These are phyloP conservation scores for Tor tambroides DNA, from an alignment of 2,113 vertebrate genomes.

Conservation along the genomic window DNA sequence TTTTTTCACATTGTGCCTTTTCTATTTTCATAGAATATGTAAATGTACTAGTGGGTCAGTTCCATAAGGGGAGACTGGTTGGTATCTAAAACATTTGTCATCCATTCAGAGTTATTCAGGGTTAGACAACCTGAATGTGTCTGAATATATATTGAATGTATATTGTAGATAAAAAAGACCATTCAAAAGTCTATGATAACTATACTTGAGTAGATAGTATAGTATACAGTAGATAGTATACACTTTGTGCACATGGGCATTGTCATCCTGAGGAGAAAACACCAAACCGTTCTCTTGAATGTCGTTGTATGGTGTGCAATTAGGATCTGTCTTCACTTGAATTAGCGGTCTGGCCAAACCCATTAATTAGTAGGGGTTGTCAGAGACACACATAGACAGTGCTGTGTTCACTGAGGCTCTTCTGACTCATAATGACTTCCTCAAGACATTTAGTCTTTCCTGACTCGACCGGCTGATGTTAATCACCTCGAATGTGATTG, in stretches of 20 bases:
- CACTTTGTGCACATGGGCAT: not conserved
- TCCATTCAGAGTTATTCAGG: not conserved
- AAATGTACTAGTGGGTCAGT: not conserved
- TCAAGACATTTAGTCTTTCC: not conserved
- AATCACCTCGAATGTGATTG: constrained; percentile 20
- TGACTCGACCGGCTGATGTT: constrained; percentile 26
- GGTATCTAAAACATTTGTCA: not conserved
- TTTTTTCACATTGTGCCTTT: not conserved
- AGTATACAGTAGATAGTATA: no score
- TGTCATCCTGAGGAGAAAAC: not conserved
- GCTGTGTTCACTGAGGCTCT: not conserved
- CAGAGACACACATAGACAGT: not conserved
- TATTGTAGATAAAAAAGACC: not conserved
- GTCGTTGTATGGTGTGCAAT: not conserved
- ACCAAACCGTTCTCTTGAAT: not conserved
- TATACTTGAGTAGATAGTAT: not conserved
- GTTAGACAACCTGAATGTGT: not conserved
- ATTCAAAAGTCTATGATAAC: not conserved
- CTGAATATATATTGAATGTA: not conserved
- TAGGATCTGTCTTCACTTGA: not conserved
- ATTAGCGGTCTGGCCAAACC: not conserved
- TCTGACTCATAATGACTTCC: constrained; percentile 4
- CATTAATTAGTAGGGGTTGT: not conserved
- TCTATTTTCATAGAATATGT: not conserved
- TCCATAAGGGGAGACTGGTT: not conserved